Conservation (phyloP, 2,888 invertebrate species). For the Nemurella pictetii region DNA sequence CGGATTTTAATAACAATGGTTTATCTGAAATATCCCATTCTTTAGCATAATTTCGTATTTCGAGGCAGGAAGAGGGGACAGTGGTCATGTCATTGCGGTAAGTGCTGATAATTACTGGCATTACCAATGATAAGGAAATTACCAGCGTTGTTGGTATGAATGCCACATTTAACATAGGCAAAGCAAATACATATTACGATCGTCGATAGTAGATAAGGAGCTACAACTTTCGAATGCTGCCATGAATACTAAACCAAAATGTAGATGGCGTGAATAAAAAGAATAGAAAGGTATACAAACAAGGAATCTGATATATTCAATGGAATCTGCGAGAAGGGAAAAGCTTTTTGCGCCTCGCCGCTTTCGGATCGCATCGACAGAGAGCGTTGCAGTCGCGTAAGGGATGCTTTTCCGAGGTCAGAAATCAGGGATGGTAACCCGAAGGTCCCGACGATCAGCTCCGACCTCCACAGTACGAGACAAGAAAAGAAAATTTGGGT, state of each 20-base stretch:
- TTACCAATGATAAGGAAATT: background rate
- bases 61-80: background rate
- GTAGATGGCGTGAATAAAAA: background rate
- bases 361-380: too few relatives aligned
- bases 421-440: too few relatives aligned
- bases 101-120: background rate
- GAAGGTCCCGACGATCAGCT: too few relatives aligned
- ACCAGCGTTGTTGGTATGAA: background rate
- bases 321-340: too few relatives aligned
- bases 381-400: too few relatives aligned
- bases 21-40: background rate
- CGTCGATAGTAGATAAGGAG: background rate
- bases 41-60: background rate
- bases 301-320: too few relatives aligned
- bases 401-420: too few relatives aligned
- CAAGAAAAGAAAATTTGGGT: too few relatives aligned
- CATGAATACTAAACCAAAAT: background rate
- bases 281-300: too few relatives aligned
- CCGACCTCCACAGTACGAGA: too few relatives aligned
- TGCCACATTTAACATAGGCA: background rate
- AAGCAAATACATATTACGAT: background rate
- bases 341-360: too few relatives aligned
- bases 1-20: background rate
- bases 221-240: background rate
- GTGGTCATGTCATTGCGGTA: background rate